These are phyloP conservation scores for Philaenus spumarius DNA, from an alignment of 1,140 invertebrate genomes.

Conservation along the genomic window DNA sequence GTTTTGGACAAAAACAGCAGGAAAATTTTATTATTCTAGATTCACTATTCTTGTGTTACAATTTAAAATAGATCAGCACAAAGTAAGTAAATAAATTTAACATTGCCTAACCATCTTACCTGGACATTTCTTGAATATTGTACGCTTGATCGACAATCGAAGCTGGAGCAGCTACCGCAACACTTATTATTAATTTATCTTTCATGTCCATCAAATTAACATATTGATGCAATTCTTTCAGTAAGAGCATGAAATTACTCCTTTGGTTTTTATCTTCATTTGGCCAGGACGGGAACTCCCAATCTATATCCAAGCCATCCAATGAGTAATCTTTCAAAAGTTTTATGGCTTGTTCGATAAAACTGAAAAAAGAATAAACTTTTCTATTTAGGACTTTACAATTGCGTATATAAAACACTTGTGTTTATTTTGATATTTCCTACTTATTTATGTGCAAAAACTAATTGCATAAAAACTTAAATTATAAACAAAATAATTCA, in stretches of 20 bases:
- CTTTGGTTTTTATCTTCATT: slow-evolving; percentile 45
- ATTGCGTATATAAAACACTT: too few relatives aligned
- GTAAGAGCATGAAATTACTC: slow-evolving; percentile 62
- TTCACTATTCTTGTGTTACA: not conserved
- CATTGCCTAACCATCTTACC: slow-evolving; percentile 43
- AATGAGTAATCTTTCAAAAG: slow-evolving; percentile 54
- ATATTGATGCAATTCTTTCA: slow-evolving; percentile 59
- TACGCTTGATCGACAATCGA: slow-evolving; percentile 67
- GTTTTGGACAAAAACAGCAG: not conserved
- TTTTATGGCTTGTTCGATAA: slow-evolving; percentile 58
- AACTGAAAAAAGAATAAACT: too few relatives aligned
- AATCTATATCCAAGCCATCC: slow-evolving; percentile 80
- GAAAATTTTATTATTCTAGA: not conserved
- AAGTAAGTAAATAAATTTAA: not conserved
- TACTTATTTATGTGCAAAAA: too few relatives aligned
- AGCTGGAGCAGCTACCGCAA: slow-evolving; percentile 68
- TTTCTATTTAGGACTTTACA: too few relatives aligned
- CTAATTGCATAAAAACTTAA: too few relatives aligned
- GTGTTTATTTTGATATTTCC: too few relatives aligned
- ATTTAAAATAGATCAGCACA: not conserved
- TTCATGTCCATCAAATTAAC: slow-evolving; percentile 46
- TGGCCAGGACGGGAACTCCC: slow-evolving; percentile 73
- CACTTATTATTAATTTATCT: slow-evolving; percentile 53
- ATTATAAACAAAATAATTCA: too few relatives aligned
- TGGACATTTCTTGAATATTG: slow-evolving; percentile 64